Evolutionary conservation across 2,113 vertebrate species (phyloP).

Genomic region (Furnarius figulus): DNA sequence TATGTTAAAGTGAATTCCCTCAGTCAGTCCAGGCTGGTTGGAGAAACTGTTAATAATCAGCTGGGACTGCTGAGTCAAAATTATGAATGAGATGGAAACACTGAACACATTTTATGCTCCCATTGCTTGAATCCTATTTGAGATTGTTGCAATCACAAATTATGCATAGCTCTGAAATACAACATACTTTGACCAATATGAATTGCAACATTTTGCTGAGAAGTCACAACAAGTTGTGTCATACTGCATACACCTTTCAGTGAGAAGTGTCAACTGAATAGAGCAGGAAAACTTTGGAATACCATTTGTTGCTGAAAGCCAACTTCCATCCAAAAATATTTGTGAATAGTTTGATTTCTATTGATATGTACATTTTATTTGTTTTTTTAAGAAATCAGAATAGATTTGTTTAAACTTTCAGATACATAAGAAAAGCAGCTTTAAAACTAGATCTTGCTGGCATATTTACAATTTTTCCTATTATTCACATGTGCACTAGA

Average conservation of each 20-base stretch:
- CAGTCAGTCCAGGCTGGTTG: not conserved
- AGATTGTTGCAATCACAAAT: slow-evolving; percentile 48
- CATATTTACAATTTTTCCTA: not conserved
- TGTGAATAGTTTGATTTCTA: not conserved
- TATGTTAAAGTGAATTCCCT: not conserved
- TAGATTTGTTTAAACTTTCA: not conserved
- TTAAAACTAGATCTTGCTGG: not conserved
- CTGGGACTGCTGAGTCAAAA: slow-evolving; percentile 45
- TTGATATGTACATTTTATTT: not conserved
- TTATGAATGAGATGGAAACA: slow-evolving; percentile 37
- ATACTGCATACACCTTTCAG: not conserved
- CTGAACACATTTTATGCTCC: not conserved
- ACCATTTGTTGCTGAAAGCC: not conserved
- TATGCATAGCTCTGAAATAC: slow-evolving; percentile 16
- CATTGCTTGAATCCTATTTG: not conserved
- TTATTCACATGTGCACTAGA: not conserved
- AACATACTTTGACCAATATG: not conserved
- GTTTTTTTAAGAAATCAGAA: not conserved
- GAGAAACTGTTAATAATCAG: slow-evolving; percentile 23
- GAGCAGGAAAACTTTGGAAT: not conserved
- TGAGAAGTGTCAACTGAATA: not conserved
- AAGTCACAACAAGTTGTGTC: slow-evolving; percentile 34
- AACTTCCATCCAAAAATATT: not conserved
- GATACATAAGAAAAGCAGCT: not conserved
- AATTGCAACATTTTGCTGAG: slow-evolving; percentile 26